phyloP scores from a whole-genome alignment of 2,113 vertebrate species.

The Scortum barcoo region DNA sequence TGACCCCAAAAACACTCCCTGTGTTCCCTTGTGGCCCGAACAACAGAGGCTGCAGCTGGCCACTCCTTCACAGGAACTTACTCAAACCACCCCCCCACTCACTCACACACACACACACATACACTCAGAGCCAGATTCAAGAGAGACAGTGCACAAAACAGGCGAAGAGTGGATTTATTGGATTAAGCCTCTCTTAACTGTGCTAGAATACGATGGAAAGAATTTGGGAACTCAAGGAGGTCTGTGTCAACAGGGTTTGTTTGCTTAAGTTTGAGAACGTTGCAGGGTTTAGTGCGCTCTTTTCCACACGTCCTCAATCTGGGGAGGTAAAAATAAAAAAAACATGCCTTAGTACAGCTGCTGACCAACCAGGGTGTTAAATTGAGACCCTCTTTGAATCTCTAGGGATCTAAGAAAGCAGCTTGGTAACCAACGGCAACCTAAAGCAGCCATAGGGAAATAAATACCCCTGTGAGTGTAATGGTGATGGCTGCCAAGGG shows the following conservation, averaged over 20 bases:
- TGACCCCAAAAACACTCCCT: slow-evolving; percentile 75
- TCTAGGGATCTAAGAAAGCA: slow-evolving; percentile 33
- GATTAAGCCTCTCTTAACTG: slow-evolving; percentile 80
- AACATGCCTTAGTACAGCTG: slow-evolving; percentile 34
- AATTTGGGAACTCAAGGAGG: slow-evolving; percentile 70
- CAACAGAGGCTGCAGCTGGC: slow-evolving; percentile 71
- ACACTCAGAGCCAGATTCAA: slow-evolving; percentile 49
- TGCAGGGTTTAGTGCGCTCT: slow-evolving; percentile 50
- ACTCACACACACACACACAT: slow-evolving; percentile 10
- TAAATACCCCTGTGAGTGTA: slow-evolving; percentile 44
- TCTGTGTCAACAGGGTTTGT: slow-evolving; percentile 76
- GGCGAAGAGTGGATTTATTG: slow-evolving; percentile 71
- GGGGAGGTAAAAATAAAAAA: slow-evolving; percentile 15
- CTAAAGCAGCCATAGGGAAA: slow-evolving; percentile 29
- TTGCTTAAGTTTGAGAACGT: slow-evolving; percentile 74
- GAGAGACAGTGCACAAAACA: slow-evolving; percentile 60
- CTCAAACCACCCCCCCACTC: background rate
- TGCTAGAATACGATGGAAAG: slow-evolving; percentile 71
- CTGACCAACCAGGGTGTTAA: slow-evolving; percentile 48
- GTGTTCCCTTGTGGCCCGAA: slow-evolving; percentile 61
- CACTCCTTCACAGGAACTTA: slow-evolving; percentile 61
- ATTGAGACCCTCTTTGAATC: slow-evolving; percentile 43
- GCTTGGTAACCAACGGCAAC: slow-evolving; percentile 55
- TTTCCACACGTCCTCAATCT: slow-evolving; percentile 50
- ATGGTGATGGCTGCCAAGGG: slow-evolving; percentile 35